Conservation (phyloP, 1,140 invertebrate genomes). For the Bathynomus jamesi region DNA sequence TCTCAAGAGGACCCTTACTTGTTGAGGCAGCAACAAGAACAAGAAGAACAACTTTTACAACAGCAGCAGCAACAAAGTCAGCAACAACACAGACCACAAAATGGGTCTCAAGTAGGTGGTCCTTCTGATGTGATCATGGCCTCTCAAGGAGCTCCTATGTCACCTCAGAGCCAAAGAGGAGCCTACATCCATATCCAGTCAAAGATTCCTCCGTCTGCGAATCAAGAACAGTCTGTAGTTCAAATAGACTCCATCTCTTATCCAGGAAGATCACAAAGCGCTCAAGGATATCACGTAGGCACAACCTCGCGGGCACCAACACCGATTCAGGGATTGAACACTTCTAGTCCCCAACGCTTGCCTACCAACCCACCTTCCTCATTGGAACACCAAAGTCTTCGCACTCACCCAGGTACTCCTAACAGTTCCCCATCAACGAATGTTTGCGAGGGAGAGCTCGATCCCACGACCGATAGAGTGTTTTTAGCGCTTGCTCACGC, state of each 20-base stretch:
- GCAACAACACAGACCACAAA: conserved; percentile 8
- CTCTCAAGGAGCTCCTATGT: conserved; percentile 32
- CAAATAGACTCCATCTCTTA: conserved; percentile 6
- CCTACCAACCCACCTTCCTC: conserved; percentile 17
- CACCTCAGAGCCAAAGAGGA: conserved; percentile 33
- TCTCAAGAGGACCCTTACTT: background rate
- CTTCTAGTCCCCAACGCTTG: conserved; percentile 21
- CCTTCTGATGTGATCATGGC: conserved; percentile 26
- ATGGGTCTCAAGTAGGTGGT: background rate
- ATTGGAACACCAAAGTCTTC: conserved; percentile 28
- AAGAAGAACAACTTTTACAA: conserved; percentile 7
- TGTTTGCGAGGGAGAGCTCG: background rate
- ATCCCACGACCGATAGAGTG: conserved; percentile 14
- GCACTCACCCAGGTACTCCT: conserved; percentile 30
- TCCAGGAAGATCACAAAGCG: conserved; percentile 17
- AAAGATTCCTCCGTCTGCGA: conserved; percentile 8
- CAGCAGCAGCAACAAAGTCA: conserved; percentile 16
- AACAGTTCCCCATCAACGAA: background rate
- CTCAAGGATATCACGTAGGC: conserved; percentile 5
- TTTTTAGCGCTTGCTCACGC: conserved; percentile 15
- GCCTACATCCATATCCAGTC: conserved; percentile 34
- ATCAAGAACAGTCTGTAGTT: conserved; percentile 5
- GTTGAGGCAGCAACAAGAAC: conserved; percentile 14
- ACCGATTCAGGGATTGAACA: conserved; percentile 32
- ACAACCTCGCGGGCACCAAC: conserved; percentile 34